A percentile compares a stretch with the other conserved stretches of the same genome.
Conservation (phyloP, 2,888 invertebrate genomes). For the Troides oblongomaculatus region DNA sequence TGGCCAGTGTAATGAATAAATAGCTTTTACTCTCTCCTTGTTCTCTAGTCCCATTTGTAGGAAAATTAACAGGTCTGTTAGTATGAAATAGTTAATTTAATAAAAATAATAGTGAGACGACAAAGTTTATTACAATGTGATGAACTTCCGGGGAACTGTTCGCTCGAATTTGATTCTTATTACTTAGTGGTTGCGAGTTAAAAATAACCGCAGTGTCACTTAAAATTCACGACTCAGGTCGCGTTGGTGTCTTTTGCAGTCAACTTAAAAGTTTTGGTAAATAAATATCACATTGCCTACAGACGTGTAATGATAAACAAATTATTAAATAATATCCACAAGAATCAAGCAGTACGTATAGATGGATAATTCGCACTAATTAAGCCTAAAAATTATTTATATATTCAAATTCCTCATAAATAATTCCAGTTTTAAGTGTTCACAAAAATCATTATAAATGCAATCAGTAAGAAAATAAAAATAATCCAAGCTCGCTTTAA, state of each 20-base stretch:
- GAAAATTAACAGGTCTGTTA: too few relatives aligned
- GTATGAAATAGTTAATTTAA: too few relatives aligned
- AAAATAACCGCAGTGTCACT: conserved; percentile 5
- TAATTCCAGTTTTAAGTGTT: too few relatives aligned
- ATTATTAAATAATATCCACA: too few relatives aligned
- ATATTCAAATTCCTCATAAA: too few relatives aligned
- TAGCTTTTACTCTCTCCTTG: too few relatives aligned
- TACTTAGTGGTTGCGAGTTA: background rate
- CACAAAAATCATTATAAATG: background rate
- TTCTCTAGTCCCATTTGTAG: too few relatives aligned
- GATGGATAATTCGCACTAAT: too few relatives aligned
- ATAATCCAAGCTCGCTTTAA: background rate
- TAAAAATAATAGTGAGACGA: too few relatives aligned
- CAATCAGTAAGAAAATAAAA: background rate
- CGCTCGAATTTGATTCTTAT: conserved; percentile 5
- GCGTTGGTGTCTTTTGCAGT: conserved; percentile 22
- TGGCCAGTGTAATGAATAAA: too few relatives aligned
- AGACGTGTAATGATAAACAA: background rate
- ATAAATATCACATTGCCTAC: background rate
- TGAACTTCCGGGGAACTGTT: background rate
- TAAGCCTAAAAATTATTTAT: too few relatives aligned
- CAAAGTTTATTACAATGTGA: background rate
- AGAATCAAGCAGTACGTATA: too few relatives aligned
- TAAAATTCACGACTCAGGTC: conserved; percentile 10
- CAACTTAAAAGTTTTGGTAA: background rate